phyloP scores from a whole-genome alignment of 1,140 invertebrate species.

The Hylaeus anthracinus region DNA sequence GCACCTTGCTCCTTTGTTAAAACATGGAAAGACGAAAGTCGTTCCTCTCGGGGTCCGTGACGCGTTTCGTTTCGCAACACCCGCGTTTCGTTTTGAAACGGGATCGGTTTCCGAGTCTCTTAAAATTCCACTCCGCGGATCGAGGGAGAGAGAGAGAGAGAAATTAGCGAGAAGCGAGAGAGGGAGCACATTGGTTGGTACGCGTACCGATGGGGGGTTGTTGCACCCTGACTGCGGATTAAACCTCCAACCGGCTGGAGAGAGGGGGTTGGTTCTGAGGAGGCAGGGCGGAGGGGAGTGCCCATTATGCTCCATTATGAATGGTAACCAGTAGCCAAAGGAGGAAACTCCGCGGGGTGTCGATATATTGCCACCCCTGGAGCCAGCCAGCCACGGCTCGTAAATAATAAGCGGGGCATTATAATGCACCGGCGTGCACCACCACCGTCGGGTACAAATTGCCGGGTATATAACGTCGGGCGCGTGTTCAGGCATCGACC shows the following conservation, averaged over 20 bases:
- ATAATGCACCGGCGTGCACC: conserved; percentile 57
- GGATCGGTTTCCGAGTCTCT: conserved; percentile 35
- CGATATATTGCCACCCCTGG: conserved; percentile 69
- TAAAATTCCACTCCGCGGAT: too few relatives aligned
- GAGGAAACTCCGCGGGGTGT: conserved; percentile 68
- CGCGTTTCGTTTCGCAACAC: not conserved
- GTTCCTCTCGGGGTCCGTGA: too few relatives aligned
- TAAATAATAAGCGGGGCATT: conserved; percentile 66
- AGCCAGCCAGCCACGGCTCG: conserved; percentile 60
- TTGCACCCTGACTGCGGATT: conserved; percentile 62
- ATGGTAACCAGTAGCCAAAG: conserved; percentile 72
- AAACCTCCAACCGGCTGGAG: conserved; percentile 16
- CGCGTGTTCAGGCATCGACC: conserved; percentile 68
- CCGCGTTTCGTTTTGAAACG: conserved; percentile 9
- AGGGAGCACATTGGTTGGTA: conserved; percentile 24
- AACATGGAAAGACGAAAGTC: too few relatives aligned
- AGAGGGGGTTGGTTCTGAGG: too few relatives aligned
- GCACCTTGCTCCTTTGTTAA: too few relatives aligned
- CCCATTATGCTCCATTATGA: conserved; percentile 71
- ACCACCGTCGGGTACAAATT: conserved; percentile 63
- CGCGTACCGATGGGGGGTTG: conserved; percentile 40
- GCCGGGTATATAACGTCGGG: conserved; percentile 63
- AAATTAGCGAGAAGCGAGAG: not conserved
- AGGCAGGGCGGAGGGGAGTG: conserved; percentile 51
- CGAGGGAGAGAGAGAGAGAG: too few relatives aligned